These are phyloP conservation scores for Eulimnadia texana DNA, from an alignment of 1,140 invertebrate genomes.

Conservation along the genomic window DNA sequence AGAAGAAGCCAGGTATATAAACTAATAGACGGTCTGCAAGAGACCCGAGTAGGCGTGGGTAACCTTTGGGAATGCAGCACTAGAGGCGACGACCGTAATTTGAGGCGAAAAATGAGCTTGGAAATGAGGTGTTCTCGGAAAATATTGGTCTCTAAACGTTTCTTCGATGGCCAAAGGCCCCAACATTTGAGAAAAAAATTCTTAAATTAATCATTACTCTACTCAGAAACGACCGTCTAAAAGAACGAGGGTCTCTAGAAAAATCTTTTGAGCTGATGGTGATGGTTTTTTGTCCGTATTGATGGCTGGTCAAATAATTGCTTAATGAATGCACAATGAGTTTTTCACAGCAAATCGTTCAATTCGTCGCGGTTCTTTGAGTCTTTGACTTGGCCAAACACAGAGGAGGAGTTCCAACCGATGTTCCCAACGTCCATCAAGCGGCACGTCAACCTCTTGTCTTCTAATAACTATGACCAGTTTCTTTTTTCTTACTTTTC, in stretches of 20 bases:
- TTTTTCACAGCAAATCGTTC: not conserved
- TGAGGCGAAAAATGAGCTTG: slow-evolving; percentile 9
- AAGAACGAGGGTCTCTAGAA: too few relatives aligned
- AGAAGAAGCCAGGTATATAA: not conserved
- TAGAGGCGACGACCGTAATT: slow-evolving; percentile 8
- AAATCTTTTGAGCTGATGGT: too few relatives aligned
- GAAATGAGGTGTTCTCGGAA: slow-evolving; percentile 9
- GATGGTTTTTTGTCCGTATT: too few relatives aligned
- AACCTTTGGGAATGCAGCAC: too few relatives aligned
- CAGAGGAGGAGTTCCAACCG: not conserved
- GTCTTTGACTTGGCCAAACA: not conserved
- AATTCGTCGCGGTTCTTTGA: not conserved
- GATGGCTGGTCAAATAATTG: not conserved
- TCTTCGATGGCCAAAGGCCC: too few relatives aligned
- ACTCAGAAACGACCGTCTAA: too few relatives aligned
- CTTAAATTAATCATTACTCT: too few relatives aligned
- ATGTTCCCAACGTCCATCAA: not conserved
- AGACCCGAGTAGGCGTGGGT: not conserved
- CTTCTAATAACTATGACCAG: not conserved
- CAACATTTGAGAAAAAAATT: too few relatives aligned
- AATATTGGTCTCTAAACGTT: too few relatives aligned
- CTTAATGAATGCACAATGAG: not conserved
- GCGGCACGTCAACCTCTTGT: not conserved
- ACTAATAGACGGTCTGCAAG: not conserved
- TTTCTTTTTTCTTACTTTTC: too few relatives aligned